These are phyloP conservation scores for Morinoia aosen DNA, from an alignment of 2,888 invertebrate species.

Conservation along the genomic window DNA sequence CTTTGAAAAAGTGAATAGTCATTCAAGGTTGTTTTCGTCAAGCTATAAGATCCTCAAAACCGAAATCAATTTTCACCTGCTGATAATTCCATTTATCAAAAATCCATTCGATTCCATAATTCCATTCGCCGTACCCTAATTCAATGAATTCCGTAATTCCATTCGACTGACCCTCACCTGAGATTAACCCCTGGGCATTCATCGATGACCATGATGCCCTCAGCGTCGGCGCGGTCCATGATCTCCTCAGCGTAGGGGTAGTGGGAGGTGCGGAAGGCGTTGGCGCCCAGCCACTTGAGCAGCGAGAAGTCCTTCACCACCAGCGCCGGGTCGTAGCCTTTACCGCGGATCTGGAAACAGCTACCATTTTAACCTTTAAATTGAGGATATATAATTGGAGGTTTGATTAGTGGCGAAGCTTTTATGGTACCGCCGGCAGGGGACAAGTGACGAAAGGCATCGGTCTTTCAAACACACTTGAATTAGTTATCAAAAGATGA, in stretches of 20 bases:
- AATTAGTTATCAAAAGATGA: no score
- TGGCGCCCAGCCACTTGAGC: conserved; percentile 95
- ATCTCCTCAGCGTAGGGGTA: conserved; percentile 98
- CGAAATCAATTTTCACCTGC: no score
- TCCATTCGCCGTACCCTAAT: no score
- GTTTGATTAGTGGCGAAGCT: no score
- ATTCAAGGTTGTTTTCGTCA: no score
- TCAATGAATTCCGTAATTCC: no score
- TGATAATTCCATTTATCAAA: no score
- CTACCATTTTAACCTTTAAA: not conserved
- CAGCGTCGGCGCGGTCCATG: conserved; percentile 91
- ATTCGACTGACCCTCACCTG: conserved; percentile 69
- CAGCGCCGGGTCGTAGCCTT: conserved; percentile 90
- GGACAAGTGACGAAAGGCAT: no score
- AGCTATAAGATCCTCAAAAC: no score
- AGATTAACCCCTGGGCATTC: conserved; percentile 95
- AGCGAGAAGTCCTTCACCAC: conserved; percentile 93
- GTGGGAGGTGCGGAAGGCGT: conserved; percentile 95
- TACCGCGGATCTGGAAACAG: conserved; percentile 84
- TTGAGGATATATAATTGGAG: not conserved
- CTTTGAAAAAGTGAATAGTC: no score
- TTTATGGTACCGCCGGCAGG: not conserved
- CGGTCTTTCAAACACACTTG: no score
- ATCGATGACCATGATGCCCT: conserved; percentile 94
- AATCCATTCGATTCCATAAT: no score